These are phyloP conservation scores for Rhabdornis inornatus DNA, from an alignment of 2,113 vertebrate species.

Conservation along the genomic window DNA sequence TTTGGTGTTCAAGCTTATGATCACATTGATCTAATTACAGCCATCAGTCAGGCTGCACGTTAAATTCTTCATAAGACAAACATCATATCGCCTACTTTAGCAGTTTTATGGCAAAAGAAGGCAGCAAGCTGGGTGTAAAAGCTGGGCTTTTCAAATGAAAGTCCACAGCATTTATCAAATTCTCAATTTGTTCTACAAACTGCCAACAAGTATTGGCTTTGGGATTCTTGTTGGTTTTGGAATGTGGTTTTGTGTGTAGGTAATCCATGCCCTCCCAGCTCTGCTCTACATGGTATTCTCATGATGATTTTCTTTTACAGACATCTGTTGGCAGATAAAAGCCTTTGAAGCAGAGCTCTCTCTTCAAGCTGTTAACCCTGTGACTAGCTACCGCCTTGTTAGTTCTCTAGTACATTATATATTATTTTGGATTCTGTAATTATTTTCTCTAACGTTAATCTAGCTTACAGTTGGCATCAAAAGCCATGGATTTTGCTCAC, in stretches of 20 bases:
- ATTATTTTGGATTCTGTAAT: not conserved
- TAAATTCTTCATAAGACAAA: not conserved
- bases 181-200: not conserved
- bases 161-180: not conserved
- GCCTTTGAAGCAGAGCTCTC: not conserved
- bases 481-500: not conserved
- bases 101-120: not conserved
- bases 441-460: not conserved
- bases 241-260: not conserved
- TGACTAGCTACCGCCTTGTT: not conserved
- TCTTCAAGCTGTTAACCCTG: not conserved
- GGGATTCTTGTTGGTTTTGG: not conserved
- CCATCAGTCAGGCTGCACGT: not conserved
- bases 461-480: conserved; percentile 4
- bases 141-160: not conserved
- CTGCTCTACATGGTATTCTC: not conserved
- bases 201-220: not conserved
- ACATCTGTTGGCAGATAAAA: not conserved
- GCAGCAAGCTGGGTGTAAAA: not conserved
- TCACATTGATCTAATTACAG: not conserved
- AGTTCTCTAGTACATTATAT: not conserved
- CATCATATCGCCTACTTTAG: not conserved
- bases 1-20: rapidly evolving
- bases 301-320: not conserved
- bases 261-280: not conserved